Base-by-base conservation (phyloP, 2,888 invertebrate species). In the Drosophila infuscata region DNA sequence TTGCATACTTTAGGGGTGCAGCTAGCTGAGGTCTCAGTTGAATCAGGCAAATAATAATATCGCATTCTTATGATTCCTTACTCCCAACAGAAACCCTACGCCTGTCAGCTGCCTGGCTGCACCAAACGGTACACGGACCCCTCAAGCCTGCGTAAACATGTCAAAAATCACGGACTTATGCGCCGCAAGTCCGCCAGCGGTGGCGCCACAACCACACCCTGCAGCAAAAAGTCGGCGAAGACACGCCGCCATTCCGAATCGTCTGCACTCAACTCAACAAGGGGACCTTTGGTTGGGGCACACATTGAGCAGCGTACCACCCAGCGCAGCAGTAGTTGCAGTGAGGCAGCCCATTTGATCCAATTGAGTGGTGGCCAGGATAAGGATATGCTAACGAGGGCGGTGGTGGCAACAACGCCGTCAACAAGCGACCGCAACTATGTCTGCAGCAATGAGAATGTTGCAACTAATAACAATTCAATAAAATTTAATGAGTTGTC, bases 41-140 rank as follows among this genome's bases (percentile, higher is more conserved):
- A 49, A 59, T 43, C 38, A 8, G 35, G 56, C 65, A 70, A 77
- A 74, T 66, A 80, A 56, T 73, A 70, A 78, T 57, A 43, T 63
- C 52, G 30, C 25, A n/a, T 43, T 25, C 30, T 56, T 53, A 33
- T 62, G 11, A 43, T 59, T 70, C 62, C 48, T 29, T 67, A 93
- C 94, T 48, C 29, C 15, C 49, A 48, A 38, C 94, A 98, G 97
- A 97, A 98, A 94, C 98, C 98, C 0, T 98, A 98, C 93, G 97
- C 97, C 1, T 98, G 98, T 85, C 97, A 97, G 86, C 96, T 97
- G 25, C 94, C 94, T 0, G 98, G 98, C 2, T 98, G 98, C 91
- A 95, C 95, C 8, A 98, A 98, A 92, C 95, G 98, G 43, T 98
- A 98, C 94, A 98, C 98, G 0, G 98, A 98, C 92, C 98, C 98